Conservation (phyloP, 2,113 vertebrate genomes). For the Tonatia bakeri region DNA sequence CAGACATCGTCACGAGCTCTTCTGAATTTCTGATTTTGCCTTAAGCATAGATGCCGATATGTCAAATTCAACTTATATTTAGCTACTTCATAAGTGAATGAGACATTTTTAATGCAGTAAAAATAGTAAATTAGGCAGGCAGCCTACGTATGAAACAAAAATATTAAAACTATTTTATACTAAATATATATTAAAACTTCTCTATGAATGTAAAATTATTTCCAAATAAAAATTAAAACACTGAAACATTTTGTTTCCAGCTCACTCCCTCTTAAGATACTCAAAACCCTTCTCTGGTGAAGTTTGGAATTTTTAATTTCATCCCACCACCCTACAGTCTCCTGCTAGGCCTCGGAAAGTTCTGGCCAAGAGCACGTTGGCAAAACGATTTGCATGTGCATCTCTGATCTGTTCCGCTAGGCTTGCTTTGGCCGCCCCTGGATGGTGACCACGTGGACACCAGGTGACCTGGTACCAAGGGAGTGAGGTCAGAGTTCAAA, state of each 20-base stretch:
- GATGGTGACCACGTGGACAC: not conserved
- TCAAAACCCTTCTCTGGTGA: not conserved
- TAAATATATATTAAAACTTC: not conserved
- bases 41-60: not conserved
- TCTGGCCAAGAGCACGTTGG: not conserved
- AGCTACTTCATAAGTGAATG: not conserved
- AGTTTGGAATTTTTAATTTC: not conserved
- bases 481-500: not conserved
- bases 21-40: conserved; percentile 9
- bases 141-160: not conserved
- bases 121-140: not conserved
- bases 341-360: not conserved
- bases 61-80: not conserved
- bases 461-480: not conserved
- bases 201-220: not conserved
- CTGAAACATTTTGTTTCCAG: not conserved
- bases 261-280: not conserved
- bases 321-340: not conserved
- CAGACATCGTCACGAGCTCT: not conserved
- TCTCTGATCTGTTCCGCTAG: not conserved
- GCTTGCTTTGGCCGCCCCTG: not conserved
- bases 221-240: conserved; percentile 28
- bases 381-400: not conserved
- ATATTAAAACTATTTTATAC: not conserved
- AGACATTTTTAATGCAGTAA: not conserved